These are phyloP conservation scores for silkworm (Bombyx mori) DNA, from an alignment of 1,140 invertebrate genomes.

Conservation along the genomic window DNA sequence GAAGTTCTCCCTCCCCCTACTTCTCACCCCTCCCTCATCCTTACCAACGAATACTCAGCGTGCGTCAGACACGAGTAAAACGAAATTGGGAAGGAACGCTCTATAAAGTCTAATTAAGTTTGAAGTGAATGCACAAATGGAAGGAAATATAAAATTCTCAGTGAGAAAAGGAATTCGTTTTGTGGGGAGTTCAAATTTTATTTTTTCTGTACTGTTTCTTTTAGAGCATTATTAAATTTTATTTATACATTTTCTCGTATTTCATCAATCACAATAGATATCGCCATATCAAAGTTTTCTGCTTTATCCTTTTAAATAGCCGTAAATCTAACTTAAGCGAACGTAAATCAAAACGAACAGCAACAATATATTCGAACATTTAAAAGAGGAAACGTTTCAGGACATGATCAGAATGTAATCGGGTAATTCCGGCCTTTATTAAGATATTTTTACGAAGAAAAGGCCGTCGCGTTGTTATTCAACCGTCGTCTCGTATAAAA, in stretches of 20 bases:
- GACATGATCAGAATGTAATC: constrained; percentile 63
- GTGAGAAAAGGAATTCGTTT: constrained; percentile 40
- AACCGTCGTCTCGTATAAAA: constrained; percentile 56
- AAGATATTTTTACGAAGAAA: constrained; percentile 66
- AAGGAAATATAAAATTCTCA: constrained; percentile 59
- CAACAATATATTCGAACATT: constrained; percentile 40
- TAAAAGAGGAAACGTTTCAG: constrained; percentile 46
- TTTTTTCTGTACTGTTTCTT: constrained; percentile 1
- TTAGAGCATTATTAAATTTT: constrained; percentile 1
- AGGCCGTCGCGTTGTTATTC: constrained; percentile 58
- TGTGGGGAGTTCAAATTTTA: constrained; percentile 6
- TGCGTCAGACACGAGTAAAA: constrained; percentile 64
- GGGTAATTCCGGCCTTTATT: constrained; percentile 56
- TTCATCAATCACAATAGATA: too few relatives aligned
- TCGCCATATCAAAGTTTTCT: too few relatives aligned
- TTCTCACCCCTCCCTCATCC: constrained; percentile 28
- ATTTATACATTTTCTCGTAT: not conserved
- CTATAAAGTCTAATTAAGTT: constrained; percentile 70
- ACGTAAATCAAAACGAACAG: constrained; percentile 45
- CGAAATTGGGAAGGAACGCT: constrained; percentile 68
- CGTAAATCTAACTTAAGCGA: constrained; percentile 46
- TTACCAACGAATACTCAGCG: constrained; percentile 62
- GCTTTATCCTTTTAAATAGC: constrained; percentile 46
- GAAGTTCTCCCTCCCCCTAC: constrained; percentile 29
- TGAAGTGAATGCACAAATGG: constrained; percentile 65